These are phyloP conservation scores for Muscidifurax raptorellus DNA, from an alignment of 1,140 invertebrate species.

Conservation along the genomic window DNA sequence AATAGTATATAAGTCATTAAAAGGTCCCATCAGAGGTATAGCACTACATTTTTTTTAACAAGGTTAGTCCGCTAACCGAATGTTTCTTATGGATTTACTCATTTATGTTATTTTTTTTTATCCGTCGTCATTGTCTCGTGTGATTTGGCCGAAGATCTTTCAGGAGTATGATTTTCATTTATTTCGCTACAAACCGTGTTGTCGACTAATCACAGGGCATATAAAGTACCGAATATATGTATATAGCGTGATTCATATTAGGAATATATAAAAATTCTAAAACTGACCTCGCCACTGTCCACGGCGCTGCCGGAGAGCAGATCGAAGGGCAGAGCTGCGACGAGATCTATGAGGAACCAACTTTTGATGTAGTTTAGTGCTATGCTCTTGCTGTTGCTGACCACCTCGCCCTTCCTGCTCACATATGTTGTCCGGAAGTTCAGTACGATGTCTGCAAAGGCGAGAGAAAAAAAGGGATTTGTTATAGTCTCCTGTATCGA, in stretches of 20 bases:
- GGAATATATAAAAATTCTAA: background rate
- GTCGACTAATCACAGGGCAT: too few relatives aligned
- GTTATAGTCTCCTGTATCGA: background rate
- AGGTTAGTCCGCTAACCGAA: too few relatives aligned
- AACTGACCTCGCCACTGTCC: conserved; percentile 88
- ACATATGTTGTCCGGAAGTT: conserved; percentile 99
- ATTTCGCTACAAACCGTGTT: too few relatives aligned
- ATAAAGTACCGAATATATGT: background rate
- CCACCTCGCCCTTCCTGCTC: conserved; percentile 98
- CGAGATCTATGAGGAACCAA: conserved; percentile 96
- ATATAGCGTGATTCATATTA: background rate
- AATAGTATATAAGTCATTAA: too few relatives aligned
- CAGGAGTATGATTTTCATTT: too few relatives aligned
- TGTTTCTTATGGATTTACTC: too few relatives aligned
- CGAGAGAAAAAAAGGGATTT: conserved; percentile 56
- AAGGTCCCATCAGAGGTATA: too few relatives aligned
- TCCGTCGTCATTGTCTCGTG: background rate
- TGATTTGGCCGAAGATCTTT: background rate
- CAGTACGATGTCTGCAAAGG: conserved; percentile 93
- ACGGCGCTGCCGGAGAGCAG: conserved; percentile 92
- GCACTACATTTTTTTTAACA: too few relatives aligned
- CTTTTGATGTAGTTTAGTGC: conserved; percentile 94
- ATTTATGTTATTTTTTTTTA: too few relatives aligned
- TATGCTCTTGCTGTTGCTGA: conserved; percentile 92
- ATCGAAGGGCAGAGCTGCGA: conserved; percentile 97